Evolutionary conservation across 2,797 vertebrate genomes (phyloP), one percentile per base, ranked within the genome.

Genomic region (Nothura maculosa): DNA sequence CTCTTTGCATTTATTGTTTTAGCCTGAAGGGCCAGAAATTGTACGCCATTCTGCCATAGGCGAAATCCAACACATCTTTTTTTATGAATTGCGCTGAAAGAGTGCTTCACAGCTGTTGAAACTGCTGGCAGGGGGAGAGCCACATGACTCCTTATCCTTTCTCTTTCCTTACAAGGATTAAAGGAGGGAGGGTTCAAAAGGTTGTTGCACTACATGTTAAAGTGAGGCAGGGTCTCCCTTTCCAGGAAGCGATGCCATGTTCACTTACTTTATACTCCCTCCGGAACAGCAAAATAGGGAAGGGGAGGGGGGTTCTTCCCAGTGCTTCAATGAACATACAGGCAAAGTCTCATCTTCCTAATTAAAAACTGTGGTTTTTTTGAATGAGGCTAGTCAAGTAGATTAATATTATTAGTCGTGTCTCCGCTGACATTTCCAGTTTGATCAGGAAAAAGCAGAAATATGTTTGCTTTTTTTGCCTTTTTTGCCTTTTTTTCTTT

Each of bases 21-120:
- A 97, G 97, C 98, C 98, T 97, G 97, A 96, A 98, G 98, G 98
- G 97, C 97, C 97, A 96, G 97, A 96, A 97, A 97, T 92, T 18
- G 93, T 96, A 96, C 82, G 95, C 97, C 94, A 94, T 96, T 96
- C 96, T 96, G 98, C 98, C 97, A 97, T 76, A 79, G 98, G 98
- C 97, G 73, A 98, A 98, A 98, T 96, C 97, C 96, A 94, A 96
- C 96, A 93, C 94, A 67, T 96, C 95, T 96, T 93, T 97, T 94
- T 97, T 96, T 95, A 96, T 96, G 97, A 96, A 97, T 97, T 75
- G 96, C 36, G 64, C 95, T 92, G 97, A 96, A 97, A 97, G 97
- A 94, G 93, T 81, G 96, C 95, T 98, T 95, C 95, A 91, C 97
- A 98, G 98, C 98, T 98, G 98, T 93, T 87, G 96, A 62, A 94